A percentile compares a stretch with the other conserved stretches of the same genome.
phyloP scores from a whole-genome alignment of 2,888 invertebrate genomes.

The Eilema depressum region DNA sequence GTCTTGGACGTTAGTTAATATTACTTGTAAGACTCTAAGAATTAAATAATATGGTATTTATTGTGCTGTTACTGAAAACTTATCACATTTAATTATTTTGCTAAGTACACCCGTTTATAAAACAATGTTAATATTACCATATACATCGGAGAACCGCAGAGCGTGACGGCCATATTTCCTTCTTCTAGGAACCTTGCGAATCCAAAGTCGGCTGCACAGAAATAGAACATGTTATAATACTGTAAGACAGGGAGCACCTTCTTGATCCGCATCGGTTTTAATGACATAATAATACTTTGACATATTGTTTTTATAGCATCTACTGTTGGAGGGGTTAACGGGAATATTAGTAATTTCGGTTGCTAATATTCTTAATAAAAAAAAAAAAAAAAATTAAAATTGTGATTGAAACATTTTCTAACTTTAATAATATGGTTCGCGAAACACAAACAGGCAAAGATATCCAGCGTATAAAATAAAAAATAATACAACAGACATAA shows the following conservation, averaged over 20 bases:
- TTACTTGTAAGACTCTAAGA: not conserved
- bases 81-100: not conserved
- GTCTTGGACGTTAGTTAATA: not conserved
- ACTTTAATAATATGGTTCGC: too few species aligned
- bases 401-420: too few species aligned
- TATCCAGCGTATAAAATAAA: not conserved
- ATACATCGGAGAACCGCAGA: constrained; percentile 99
- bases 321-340: not conserved
- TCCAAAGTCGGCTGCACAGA: constrained; percentile 97
- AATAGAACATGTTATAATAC: constrained; percentile 23
- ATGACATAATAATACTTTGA: not conserved
- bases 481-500: not conserved
- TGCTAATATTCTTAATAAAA: too few species aligned
- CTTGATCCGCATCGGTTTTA: not conserved
- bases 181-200: constrained; percentile 99
- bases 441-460: too few species aligned
- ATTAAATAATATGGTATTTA: too few species aligned
- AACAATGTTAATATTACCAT: constrained; percentile 90
- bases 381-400: too few species aligned
- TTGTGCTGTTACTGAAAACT: not conserved
- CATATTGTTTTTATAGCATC: not conserved
- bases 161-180: constrained; percentile 99
- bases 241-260: not conserved
- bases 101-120: constrained; percentile 7
- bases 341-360: too few species aligned